These are phyloP conservation scores for Acipenser transmontanus DNA, from an alignment of 2,797 vertebrate species.

Conservation along the genomic window DNA sequence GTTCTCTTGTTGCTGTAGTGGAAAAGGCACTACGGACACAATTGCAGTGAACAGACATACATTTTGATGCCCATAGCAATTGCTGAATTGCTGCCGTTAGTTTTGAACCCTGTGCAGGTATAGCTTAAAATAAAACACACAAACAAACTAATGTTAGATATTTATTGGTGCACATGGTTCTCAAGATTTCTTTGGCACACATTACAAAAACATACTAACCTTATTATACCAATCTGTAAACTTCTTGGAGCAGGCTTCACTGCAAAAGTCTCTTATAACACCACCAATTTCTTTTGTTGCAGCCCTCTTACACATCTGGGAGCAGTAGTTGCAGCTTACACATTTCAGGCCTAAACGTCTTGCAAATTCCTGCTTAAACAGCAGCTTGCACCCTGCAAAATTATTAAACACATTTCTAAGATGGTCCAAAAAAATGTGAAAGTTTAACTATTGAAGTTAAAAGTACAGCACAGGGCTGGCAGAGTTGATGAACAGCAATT, in stretches of 20 bases:
- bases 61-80: too few species aligned
- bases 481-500: constrained; percentile 14
- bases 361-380: constrained; percentile 96
- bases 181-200: too few species aligned
- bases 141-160: too few species aligned
- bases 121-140: too few species aligned
- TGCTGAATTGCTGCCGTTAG: too few species aligned
- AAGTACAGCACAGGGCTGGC: neutral
- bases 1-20: too few species aligned
- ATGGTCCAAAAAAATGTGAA: too few species aligned
- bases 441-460: too few species aligned
- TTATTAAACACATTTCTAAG: neutral
- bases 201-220: constrained; percentile 52
- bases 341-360: constrained; percentile 89
- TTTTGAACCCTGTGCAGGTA: too few species aligned
- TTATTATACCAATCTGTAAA: constrained; percentile 98
- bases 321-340: constrained; percentile 96
- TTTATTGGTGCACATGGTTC: too few species aligned
- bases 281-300: constrained; percentile 83
- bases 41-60: too few species aligned
- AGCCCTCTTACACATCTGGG: constrained; percentile 89
- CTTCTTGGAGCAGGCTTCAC: constrained; percentile 83
- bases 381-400: constrained; percentile 87
- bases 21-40: too few species aligned
- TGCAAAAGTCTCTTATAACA: constrained; percentile 89